Percentiles rank a stretch among this genome's conserved stretches.
phyloP scores from a whole-genome alignment of 2,113 vertebrate genomes.

The Tauraco erythrolophus region DNA sequence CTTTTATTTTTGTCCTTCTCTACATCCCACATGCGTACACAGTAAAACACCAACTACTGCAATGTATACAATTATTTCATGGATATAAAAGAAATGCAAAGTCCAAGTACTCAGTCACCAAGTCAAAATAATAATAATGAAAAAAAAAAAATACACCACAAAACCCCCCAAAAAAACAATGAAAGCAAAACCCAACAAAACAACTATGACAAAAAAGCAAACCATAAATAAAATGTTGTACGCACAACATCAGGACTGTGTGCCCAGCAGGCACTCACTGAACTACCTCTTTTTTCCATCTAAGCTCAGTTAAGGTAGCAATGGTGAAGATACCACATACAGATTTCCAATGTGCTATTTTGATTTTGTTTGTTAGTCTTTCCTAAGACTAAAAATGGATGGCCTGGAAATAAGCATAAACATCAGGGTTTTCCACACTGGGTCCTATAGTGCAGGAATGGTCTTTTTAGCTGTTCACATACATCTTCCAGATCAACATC shows the following conservation, averaged over 20 bases:
- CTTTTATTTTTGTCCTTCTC: background rate
- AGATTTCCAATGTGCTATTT: background rate
- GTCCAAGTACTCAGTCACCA: background rate
- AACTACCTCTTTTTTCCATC: background rate
- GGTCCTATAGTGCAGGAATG: background rate
- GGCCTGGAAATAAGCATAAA: background rate
- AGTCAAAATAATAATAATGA: background rate
- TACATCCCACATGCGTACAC: background rate
- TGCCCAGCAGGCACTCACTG: background rate
- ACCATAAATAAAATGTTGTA: background rate
- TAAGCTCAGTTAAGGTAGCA: background rate
- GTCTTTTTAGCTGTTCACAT: background rate
- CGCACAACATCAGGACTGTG: background rate
- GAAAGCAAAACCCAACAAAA: background rate
- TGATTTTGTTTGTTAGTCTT: background rate
- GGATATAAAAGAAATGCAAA: background rate
- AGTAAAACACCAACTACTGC: background rate
- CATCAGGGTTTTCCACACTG: background rate
- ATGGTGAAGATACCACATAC: background rate
- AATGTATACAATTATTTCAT: background rate
- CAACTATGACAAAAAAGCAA: background rate
- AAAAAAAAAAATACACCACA: background rate
- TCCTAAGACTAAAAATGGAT: background rate
- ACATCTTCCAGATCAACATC: background rate
- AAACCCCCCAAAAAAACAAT: background rate